These are phyloP conservation scores for Lepidonotus clava DNA, from an alignment of 2,888 invertebrate species.

Conservation along the genomic window DNA sequence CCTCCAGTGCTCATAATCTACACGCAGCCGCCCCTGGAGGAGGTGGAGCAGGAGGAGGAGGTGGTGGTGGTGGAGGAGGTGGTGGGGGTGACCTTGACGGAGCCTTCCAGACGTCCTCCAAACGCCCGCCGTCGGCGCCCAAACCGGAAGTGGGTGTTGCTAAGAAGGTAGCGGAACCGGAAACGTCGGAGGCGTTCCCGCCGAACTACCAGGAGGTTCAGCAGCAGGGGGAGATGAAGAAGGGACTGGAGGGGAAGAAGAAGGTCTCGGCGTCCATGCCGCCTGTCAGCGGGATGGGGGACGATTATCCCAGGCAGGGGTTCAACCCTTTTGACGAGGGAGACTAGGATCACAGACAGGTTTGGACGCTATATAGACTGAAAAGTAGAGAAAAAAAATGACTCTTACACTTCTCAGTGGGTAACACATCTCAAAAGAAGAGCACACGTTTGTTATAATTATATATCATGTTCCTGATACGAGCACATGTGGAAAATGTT, in stretches of 20 bases:
- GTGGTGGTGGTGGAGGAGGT: neutral
- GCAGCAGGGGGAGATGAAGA: neutral
- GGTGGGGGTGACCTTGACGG: neutral
- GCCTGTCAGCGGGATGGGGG: neutral
- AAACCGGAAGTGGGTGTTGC: too few species aligned
- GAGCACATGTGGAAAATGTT: too few species aligned
- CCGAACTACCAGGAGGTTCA: neutral
- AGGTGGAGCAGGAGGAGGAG: neutral
- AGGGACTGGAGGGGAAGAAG: neutral
- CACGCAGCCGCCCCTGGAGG: too few species aligned
- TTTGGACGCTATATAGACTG: too few species aligned
- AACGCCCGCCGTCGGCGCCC: neutral
- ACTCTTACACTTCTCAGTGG: too few species aligned
- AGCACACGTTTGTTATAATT: too few species aligned
- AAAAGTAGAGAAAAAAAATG: too few species aligned
- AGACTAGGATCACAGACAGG: neutral
- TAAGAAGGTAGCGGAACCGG: neutral
- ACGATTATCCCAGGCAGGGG: neutral
- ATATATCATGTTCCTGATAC: too few species aligned
- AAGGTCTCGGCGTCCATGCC: neutral
- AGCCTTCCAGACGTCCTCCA: neutral
- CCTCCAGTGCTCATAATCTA: too few species aligned
- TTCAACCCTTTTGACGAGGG: conserved; percentile 22
- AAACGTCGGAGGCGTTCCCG: neutral
- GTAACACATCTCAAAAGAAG: too few species aligned